Conservation (phyloP, 2,888 invertebrate species). For the Homarus gammarus region DNA sequence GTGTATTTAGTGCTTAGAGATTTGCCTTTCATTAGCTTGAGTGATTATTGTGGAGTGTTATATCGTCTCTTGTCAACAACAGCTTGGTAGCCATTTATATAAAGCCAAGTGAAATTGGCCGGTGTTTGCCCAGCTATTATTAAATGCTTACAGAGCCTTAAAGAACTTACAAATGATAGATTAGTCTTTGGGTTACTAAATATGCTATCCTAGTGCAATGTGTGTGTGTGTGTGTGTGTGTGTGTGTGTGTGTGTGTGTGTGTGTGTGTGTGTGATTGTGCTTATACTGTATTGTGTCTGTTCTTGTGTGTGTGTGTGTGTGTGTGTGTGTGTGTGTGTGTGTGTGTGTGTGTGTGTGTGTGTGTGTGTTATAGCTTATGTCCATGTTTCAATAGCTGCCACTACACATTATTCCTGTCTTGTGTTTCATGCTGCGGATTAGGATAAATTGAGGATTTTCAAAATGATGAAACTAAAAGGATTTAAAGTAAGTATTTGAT, state of each 20-base stretch:
- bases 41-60: not conserved
- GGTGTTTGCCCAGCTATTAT: not conserved
- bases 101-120: not conserved
- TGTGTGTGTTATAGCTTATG: not conserved
- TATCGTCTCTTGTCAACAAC: not conserved
- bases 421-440: constrained; percentile 58
- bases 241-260: constrained; percentile 30
- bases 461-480: constrained; percentile 72
- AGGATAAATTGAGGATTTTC: constrained; percentile 73
- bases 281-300: not conserved
- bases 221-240: constrained; percentile 10
- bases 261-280: not conserved
- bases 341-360: constrained; percentile 31
- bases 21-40: not conserved
- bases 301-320: constrained; percentile 29
- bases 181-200: not conserved
- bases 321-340: constrained; percentile 16
- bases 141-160: not conserved
- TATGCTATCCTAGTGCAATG: not conserved
- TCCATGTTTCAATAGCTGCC: not conserved
- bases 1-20: not conserved
- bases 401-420: constrained; percentile 16
- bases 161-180: not conserved
- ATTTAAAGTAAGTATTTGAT: constrained; percentile 56
- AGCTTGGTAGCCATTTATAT: not conserved